A percentile compares a stretch with the other conserved stretches of the same genome.
phyloP scores from a whole-genome alignment of 2,113 vertebrate genomes.

The Delphinus delphis region DNA sequence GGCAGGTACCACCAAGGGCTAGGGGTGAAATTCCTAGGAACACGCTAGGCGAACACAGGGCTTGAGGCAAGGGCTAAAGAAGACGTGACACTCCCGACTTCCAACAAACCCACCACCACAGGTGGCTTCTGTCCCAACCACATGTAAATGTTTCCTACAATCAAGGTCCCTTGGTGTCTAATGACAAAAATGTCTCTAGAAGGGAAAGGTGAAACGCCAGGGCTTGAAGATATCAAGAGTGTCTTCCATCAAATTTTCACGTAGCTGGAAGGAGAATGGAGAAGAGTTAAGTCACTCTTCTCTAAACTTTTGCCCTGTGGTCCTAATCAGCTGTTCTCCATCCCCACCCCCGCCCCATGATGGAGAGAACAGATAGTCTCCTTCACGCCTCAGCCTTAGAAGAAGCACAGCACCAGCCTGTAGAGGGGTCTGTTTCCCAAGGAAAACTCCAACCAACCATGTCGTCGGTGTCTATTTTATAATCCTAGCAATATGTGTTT shows the following conservation, averaged over 20 bases:
- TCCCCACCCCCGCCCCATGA: background rate
- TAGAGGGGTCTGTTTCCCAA: background rate
- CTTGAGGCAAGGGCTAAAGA: background rate
- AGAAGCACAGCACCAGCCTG: background rate
- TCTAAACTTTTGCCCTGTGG: slow-evolving; percentile 49
- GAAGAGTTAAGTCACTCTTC: background rate
- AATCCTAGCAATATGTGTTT: background rate
- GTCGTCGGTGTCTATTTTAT: background rate
- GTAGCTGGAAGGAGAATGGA: background rate
- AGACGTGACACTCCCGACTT: background rate
- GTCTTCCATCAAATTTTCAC: slow-evolving; percentile 9
- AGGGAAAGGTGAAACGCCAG: background rate
- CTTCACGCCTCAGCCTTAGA: background rate
- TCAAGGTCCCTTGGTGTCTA: background rate
- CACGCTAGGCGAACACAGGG: background rate
- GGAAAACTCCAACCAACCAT: slow-evolving; percentile 11
- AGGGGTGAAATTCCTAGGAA: background rate
- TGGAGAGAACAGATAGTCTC: slow-evolving; percentile 38
- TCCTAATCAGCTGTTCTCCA: slow-evolving; percentile 30
- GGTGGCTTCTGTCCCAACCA: background rate
- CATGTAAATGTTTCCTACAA: background rate
- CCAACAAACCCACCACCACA: background rate
- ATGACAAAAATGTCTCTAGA: slow-evolving; percentile 36
- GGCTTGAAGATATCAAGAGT: slow-evolving; percentile 36
- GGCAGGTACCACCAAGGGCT: background rate